Percentiles rank a stretch among this genome's conserved stretches.
phyloP scores from a whole-genome alignment of 53 echinoderm and acorn worm genomes.

The Mesocentrotus franciscanus region DNA sequence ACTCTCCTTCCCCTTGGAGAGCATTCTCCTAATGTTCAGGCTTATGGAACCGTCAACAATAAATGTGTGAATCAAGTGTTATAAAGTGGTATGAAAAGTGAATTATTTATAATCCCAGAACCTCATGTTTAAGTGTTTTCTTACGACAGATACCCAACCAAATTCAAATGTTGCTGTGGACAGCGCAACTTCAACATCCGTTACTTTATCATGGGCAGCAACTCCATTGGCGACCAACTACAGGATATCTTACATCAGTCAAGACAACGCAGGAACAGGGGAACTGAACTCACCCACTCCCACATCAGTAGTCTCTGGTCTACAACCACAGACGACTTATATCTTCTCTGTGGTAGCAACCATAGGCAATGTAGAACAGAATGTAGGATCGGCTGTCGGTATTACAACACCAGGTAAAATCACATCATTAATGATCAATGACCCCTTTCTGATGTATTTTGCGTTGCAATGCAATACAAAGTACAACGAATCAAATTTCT shows the following conservation, averaged over 20 bases:
- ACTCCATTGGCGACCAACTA: neutral
- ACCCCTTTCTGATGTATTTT: too few relatives aligned
- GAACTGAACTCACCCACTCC: neutral
- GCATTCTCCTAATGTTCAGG: neutral
- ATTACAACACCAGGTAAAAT: neutral
- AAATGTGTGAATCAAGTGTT: too few relatives aligned
- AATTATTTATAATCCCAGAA: too few relatives aligned
- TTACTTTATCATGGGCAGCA: neutral
- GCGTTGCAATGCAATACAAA: too few relatives aligned
- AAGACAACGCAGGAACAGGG: neutral
- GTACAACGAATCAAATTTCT: too few relatives aligned
- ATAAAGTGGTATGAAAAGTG: too few relatives aligned
- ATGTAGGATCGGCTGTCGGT: neutral
- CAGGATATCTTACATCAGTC: constrained; percentile 17
- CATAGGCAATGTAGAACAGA: neutral
- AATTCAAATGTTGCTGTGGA: neutral
- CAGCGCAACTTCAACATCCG: neutral
- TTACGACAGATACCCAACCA: neutral
- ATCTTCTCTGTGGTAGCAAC: constrained; percentile 18
- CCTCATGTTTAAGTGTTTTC: neutral
- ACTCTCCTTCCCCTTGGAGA: too few relatives aligned
- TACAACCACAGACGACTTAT: constrained; percentile 2
- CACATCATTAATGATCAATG: neutral
- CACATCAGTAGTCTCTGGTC: neutral
- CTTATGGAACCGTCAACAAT: neutral